phyloP scores from a whole-genome alignment of 2,888 invertebrate genomes.

The Cistogaster globosa region DNA sequence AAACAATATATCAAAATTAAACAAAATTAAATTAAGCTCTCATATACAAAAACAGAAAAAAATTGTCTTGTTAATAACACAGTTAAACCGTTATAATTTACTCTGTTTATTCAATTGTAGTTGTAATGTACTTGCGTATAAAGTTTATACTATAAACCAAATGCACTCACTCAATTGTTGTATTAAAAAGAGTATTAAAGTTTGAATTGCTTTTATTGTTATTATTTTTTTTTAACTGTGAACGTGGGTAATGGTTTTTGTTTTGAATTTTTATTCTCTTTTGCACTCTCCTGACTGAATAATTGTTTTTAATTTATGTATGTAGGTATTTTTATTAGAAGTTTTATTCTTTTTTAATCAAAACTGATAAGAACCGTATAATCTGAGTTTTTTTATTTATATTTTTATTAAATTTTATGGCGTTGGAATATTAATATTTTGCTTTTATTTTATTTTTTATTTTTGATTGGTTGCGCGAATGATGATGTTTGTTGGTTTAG shows the following conservation, averaged over 20 bases:
- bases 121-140: conserved; percentile 27
- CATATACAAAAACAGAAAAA: conserved; percentile 32
- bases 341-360: conserved; percentile 36
- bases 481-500: conserved; percentile 30
- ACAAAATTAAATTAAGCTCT: conserved; percentile 41
- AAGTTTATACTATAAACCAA: too few species aligned
- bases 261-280: conserved; percentile 37
- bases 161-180: conserved; percentile 41
- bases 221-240: conserved; percentile 1
- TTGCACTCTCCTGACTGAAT: conserved; percentile 29
- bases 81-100: conserved; percentile 63
- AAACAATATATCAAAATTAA: background rate
- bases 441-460: conserved; percentile 12
- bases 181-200: conserved; percentile 7
- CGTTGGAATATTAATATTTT: conserved; percentile 30
- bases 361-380: conserved; percentile 47
- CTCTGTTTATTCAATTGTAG: conserved; percentile 27
- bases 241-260: conserved; percentile 7
- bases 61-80: conserved; percentile 34
- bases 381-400: conserved; percentile 18
- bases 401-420: conserved; percentile 46
- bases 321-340: conserved; percentile 30
- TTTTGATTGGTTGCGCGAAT: conserved; percentile 54
- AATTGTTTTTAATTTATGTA: conserved; percentile 15
- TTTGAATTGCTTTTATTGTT: conserved; percentile 1